phyloP scores from a whole-genome alignment of 2,797 vertebrate genomes.

The Acanthurus lineatus region DNA sequence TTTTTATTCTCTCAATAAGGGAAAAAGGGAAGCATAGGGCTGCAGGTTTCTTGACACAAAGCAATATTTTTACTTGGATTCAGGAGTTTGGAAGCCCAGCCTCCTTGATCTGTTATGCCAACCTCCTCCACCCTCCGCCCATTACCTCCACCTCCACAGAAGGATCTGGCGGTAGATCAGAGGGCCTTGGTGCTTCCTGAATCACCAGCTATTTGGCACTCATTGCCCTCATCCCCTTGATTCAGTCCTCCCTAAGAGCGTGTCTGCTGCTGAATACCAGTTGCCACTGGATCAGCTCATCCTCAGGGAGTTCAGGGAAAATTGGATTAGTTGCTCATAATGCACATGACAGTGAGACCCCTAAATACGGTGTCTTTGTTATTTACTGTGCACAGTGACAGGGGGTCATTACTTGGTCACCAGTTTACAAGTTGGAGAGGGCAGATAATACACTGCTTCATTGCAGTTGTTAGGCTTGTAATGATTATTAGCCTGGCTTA shows the following conservation, averaged over 20 bases:
- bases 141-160: conserved; percentile 34
- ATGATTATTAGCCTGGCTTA: not conserved
- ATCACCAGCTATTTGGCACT: conserved; percentile 64
- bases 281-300: conserved; percentile 58
- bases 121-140: conserved; percentile 7
- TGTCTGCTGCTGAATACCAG: conserved; percentile 50
- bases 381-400: conserved; percentile 24
- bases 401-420: conserved; percentile 62
- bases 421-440: conserved; percentile 52
- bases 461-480: not conserved
- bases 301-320: conserved; percentile 53
- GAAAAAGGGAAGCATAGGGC: not conserved
- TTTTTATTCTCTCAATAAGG: conserved; percentile 18
- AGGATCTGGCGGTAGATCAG: conserved; percentile 65
- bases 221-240: conserved; percentile 29
- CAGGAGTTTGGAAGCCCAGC: not conserved
- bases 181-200: conserved; percentile 45
- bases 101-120: conserved; percentile 16
- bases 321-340: conserved; percentile 71
- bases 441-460: conserved; percentile 20
- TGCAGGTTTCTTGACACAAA: conserved; percentile 18
- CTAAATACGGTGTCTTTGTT: conserved; percentile 47
- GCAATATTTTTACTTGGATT: conserved; percentile 7
- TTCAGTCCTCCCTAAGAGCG: conserved; percentile 40
- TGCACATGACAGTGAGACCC: conserved; percentile 28